These are phyloP conservation scores for Aphaenogaster floridana DNA, from an alignment of 1,140 invertebrate species.

Conservation along the genomic window DNA sequence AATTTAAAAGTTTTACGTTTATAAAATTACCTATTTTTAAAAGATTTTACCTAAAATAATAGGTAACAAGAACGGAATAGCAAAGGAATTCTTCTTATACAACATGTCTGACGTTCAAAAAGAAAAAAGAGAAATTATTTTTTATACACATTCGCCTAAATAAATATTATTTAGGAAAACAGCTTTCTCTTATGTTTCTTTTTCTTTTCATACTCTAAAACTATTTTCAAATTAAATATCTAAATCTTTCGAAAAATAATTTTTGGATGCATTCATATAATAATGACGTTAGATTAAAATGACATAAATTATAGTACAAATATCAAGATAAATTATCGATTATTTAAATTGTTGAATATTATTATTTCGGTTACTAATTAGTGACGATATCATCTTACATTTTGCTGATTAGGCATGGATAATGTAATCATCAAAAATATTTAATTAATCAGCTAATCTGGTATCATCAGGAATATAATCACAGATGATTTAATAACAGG, in stretches of 20 bases:
- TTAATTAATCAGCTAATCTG: slow-evolving; percentile 49
- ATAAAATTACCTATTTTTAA: background rate
- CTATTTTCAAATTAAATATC: background rate
- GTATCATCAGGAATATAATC: slow-evolving; percentile 8
- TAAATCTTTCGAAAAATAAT: background rate
- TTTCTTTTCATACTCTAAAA: background rate
- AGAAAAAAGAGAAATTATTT: background rate
- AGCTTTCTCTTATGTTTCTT: background rate
- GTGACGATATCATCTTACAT: slow-evolving; percentile 37
- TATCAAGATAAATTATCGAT: background rate
- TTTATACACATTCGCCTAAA: background rate
- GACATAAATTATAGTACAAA: background rate
- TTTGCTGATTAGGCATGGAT: slow-evolving; percentile 22
- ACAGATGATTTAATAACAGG: slow-evolving; percentile 12
- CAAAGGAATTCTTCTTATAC: background rate
- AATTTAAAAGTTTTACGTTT: background rate
- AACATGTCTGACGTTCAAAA: background rate
- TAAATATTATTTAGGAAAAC: background rate
- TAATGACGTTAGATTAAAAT: background rate
- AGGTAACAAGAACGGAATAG: background rate
- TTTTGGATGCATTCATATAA: background rate
- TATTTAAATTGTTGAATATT: slow-evolving; percentile 10
- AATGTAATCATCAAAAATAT: slow-evolving; percentile 27
- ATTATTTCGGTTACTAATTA: background rate
- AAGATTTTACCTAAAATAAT: background rate